Evolutionary conservation across 2,113 vertebrate species (phyloP).

Genomic region (Cyanistes caeruleus): DNA sequence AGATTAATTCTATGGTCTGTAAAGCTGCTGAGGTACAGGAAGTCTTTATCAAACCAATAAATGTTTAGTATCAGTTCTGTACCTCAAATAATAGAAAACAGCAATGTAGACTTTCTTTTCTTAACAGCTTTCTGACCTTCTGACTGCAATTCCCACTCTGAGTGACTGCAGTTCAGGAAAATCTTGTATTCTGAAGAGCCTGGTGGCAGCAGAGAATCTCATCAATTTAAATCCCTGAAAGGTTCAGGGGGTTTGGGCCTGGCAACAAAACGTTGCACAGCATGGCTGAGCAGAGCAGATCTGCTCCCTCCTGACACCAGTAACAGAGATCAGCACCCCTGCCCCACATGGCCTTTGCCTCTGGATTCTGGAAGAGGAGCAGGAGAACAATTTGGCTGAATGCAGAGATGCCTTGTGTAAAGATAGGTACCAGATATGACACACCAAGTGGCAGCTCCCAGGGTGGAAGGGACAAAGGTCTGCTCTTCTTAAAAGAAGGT

Average conservation of each 20-base stretch:
- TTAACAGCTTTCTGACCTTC: conserved; percentile 53
- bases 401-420: not conserved
- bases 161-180: conserved; percentile 38
- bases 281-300: not conserved
- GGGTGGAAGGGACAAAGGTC: not conserved
- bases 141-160: conserved; percentile 49
- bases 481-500: not conserved
- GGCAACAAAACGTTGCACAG: not conserved
- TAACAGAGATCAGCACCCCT: not conserved
- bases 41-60: not conserved
- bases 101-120: conserved; percentile 6
- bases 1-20: not conserved
- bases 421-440: not conserved
- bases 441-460: not conserved
- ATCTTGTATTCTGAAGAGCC: conserved; percentile 1
- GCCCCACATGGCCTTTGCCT: not conserved
- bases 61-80: not conserved
- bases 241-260: not conserved
- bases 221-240: conserved; percentile 53
- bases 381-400: not conserved
- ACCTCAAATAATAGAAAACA: conserved; percentile 15
- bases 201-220: conserved; percentile 39
- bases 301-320: not conserved
- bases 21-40: not conserved
- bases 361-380: not conserved